A percentile compares a stretch with the other conserved stretches of the same genome.
phyloP scores from a whole-genome alignment of 2,113 vertebrate species.

The Psilopogon haemacephalus region DNA sequence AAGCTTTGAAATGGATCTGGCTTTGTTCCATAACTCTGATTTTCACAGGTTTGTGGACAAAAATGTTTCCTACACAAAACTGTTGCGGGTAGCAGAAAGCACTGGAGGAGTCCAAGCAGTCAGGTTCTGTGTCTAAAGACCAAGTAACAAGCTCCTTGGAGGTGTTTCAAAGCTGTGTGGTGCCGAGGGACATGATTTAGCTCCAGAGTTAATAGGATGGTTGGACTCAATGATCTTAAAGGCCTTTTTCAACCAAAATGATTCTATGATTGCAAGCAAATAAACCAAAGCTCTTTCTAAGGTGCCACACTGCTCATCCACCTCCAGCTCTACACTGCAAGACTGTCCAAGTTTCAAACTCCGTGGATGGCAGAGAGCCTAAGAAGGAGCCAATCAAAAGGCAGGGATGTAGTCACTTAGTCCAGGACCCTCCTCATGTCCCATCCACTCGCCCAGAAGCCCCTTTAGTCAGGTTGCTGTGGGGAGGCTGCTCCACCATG shows the following conservation, averaged over 20 bases:
- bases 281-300: neutral
- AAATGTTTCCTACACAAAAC: too few species aligned
- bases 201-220: too few species aligned
- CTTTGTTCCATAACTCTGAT: too few species aligned
- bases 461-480: fast-evolving
- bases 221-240: too few species aligned
- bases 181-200: too few species aligned
- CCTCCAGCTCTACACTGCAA: neutral
- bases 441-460: fast-evolving
- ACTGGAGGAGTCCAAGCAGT: neutral
- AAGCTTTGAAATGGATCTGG: too few species aligned
- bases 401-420: neutral
- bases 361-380: neutral
- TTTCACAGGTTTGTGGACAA: too few species aligned
- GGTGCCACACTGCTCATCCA: neutral
- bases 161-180: too few species aligned
- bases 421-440: neutral
- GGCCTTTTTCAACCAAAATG: too few species aligned
- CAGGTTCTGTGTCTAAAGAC: neutral
- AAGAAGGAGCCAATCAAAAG: neutral
- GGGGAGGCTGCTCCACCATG: neutral
- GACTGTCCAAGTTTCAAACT: neutral
- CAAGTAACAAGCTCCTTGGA: neutral
- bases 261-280: neutral
- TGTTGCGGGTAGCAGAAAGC: too few species aligned